Conservation (phyloP, 1,140 invertebrate species). For the Neodiprion virginianus region DNA sequence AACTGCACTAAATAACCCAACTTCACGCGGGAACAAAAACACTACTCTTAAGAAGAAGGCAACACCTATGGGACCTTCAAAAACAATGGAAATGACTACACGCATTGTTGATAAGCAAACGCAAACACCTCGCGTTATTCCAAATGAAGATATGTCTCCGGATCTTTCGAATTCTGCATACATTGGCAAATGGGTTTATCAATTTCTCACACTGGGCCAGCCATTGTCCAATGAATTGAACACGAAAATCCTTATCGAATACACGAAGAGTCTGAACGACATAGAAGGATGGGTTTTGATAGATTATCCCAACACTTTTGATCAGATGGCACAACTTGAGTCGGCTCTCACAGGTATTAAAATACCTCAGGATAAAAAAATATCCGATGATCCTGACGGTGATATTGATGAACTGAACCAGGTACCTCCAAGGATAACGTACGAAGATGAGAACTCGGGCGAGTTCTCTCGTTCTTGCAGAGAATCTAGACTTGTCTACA, state of each 20-base stretch:
- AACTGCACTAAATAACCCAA: background rate
- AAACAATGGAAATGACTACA: conserved; percentile 39
- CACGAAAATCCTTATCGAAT: conserved; percentile 66
- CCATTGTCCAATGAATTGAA: conserved; percentile 63
- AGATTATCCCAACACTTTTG: conserved; percentile 67
- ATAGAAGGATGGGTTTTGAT: conserved; percentile 67
- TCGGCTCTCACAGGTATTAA: conserved; percentile 55
- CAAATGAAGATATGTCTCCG: conserved; percentile 61
- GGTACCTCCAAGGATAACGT: conserved; percentile 48
- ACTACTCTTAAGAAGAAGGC: background rate
- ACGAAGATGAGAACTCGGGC: conserved; percentile 48
- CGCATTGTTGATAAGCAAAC: conserved; percentile 58
- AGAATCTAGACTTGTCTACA: conserved; percentile 58
- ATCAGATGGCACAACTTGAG: conserved; percentile 66
- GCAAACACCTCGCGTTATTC: conserved; percentile 66
- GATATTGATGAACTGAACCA: conserved; percentile 58
- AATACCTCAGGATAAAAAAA: conserved; percentile 43
- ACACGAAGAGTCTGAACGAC: conserved; percentile 60
- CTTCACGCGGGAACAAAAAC: background rate
- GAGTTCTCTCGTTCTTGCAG: conserved; percentile 12
- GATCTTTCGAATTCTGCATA: conserved; percentile 58
- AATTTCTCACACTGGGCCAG: conserved; percentile 62
- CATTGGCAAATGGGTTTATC: conserved; percentile 64
- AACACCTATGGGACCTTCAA: background rate
- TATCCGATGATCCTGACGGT: conserved; percentile 49